These are phyloP conservation scores for Globodera ellingtonae DNA, from an alignment of 1,140 invertebrate species.

Conservation along the genomic window DNA sequence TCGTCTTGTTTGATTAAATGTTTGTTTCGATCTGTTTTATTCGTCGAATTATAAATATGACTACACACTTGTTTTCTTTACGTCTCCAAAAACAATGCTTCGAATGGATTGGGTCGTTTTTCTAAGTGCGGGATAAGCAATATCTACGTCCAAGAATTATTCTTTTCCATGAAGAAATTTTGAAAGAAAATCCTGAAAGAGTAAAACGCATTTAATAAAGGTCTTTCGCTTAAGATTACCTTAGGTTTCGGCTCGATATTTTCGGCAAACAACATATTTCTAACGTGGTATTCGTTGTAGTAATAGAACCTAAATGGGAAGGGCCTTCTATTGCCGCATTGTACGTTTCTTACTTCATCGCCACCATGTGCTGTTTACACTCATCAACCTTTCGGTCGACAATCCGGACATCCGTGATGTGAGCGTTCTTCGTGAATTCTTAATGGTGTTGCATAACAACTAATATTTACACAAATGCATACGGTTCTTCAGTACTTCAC, in stretches of 20 bases:
- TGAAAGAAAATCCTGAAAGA: slow-evolving; percentile 21
- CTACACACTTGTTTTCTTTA: no score
- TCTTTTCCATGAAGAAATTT: slow-evolving; percentile 27
- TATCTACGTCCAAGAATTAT: background rate
- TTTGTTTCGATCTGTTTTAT: background rate
- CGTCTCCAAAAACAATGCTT: no score
- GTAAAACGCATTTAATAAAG: background rate
- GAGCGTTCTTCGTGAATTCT: slow-evolving; percentile 22
- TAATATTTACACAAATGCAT: background rate
- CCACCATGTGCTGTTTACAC: background rate
- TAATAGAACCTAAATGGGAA: slow-evolving; percentile 8
- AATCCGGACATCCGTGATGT: slow-evolving; percentile 4
- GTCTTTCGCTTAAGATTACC: background rate
- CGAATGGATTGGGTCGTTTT: no score
- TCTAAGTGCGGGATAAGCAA: no score
- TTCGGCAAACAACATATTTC: slow-evolving; percentile 31
- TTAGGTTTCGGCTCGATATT: slow-evolving; percentile 29
- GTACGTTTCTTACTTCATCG: background rate
- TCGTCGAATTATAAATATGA: no score
- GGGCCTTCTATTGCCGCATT: background rate
- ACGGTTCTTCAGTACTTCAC: slow-evolving; percentile 23
- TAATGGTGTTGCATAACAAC: background rate
- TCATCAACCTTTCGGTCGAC: slow-evolving; percentile 26
- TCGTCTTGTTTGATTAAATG: slow-evolving; percentile 1
- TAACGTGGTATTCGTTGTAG: slow-evolving; percentile 26